Conservation (phyloP, 1,140 invertebrate genomes). For the Drosophila tani region DNA sequence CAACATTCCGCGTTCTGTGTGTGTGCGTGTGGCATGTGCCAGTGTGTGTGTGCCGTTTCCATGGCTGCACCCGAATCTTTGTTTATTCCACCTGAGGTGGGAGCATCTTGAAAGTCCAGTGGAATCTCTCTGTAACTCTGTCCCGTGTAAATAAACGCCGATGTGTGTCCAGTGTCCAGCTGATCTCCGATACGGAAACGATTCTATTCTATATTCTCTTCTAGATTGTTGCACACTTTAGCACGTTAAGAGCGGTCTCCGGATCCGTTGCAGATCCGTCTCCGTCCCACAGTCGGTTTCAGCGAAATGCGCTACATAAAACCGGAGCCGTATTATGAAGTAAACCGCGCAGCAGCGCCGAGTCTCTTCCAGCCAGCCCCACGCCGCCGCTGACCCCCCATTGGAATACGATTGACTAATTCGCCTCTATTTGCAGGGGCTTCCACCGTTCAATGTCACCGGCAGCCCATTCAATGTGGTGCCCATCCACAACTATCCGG, state of each 20-base stretch:
- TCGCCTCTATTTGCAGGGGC: slow-evolving; percentile 66
- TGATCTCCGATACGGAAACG: slow-evolving; percentile 43
- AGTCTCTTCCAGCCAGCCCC: slow-evolving; percentile 15
- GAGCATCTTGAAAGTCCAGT: neutral
- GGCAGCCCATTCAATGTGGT: slow-evolving; percentile 86
- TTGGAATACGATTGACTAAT: slow-evolving; percentile 8
- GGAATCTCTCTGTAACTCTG: neutral
- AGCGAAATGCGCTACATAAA: slow-evolving; percentile 82
- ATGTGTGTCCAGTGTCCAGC: slow-evolving; percentile 27
- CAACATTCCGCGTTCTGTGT: slow-evolving; percentile 18
- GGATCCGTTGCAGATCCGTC: slow-evolving; percentile 54
- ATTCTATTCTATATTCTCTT: slow-evolving; percentile 68
- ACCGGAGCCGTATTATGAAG: slow-evolving; percentile 84
- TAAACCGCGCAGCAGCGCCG: slow-evolving; percentile 40
- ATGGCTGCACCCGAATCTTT: slow-evolving; percentile 31
- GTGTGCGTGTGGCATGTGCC: slow-evolving; percentile 10
- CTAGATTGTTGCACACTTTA: slow-evolving; percentile 67
- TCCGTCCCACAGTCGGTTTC: slow-evolving; percentile 54
- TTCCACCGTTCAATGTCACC: slow-evolving; percentile 83
- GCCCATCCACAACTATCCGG: slow-evolving; percentile 89
- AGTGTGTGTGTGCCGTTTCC: slow-evolving; percentile 32
- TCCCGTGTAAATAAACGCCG: slow-evolving; percentile 33
- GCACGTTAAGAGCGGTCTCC: slow-evolving; percentile 52
- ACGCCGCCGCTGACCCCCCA: neutral
- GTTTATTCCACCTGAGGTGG: slow-evolving; percentile 34